phyloP scores from a whole-genome alignment of 1,140 invertebrate species.

The Bombus picipes region DNA sequence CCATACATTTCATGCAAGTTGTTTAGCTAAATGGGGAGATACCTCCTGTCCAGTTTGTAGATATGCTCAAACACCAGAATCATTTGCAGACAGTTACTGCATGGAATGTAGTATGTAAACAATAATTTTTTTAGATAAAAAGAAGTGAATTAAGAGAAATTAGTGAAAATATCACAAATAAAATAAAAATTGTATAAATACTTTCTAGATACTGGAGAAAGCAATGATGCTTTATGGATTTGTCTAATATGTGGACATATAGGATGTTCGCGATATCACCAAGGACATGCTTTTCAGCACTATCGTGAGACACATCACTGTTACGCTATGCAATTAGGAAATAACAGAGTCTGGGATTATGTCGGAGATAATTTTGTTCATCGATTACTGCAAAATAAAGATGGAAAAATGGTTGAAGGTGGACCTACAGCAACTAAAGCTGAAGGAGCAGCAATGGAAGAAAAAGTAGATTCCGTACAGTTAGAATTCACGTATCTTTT shows the following conservation, averaged over 20 bases:
- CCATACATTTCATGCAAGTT: conserved; percentile 98
- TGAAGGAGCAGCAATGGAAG: conserved; percentile 85
- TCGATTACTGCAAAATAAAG: conserved; percentile 97
- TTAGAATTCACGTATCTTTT: conserved; percentile 98
- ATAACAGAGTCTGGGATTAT: conserved; percentile 99
- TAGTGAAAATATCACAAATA: conserved; percentile 14
- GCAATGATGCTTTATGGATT: conserved; percentile 96
- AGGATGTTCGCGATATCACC: conserved; percentile 91
- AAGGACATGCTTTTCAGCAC: conserved; percentile 91
- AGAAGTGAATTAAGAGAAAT: background rate
- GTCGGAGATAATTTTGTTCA: conserved; percentile 98
- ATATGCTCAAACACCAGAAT: conserved; percentile 97
- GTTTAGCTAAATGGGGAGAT: conserved; percentile 98
- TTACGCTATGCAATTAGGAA: conserved; percentile 97
- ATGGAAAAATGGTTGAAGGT: conserved; percentile 96
- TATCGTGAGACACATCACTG: conserved; percentile 98
- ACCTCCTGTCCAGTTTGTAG: conserved; percentile 90
- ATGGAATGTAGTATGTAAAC: conserved; percentile 87
- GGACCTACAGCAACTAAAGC: conserved; percentile 80
- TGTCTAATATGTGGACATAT: conserved; percentile 99
- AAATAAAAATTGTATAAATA: conserved; percentile 11
- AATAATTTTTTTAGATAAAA: background rate
- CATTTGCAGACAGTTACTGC: conserved; percentile 91
- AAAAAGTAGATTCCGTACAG: conserved; percentile 96
- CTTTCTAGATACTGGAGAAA: conserved; percentile 78